Evolutionary conservation across 2,113 vertebrate species (phyloP), one percentile per base, ranked within the genome.

Genomic region (Setophaga kirtlandii): DNA sequence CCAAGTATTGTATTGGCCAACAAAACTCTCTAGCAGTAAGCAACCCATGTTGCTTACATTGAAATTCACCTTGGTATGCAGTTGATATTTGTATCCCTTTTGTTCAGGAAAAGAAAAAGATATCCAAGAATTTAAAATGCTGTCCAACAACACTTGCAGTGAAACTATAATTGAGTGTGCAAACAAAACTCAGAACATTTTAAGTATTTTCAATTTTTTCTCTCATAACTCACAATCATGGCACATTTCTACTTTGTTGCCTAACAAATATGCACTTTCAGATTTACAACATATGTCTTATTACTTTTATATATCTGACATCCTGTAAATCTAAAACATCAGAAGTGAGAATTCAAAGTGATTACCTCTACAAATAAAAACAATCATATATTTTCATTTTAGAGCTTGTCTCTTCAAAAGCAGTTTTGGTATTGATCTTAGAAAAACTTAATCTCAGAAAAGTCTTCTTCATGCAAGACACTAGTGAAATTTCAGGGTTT

Each of bases 21-120:
- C n/a, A 56, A 88, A 96, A 91, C 77, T 62, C 53, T 91, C 53
- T 56, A 93, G 12, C 60, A 86, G 56, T 69, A 89, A 93, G 86
- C 50, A 81, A 62, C 4, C 18, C 14, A 64, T 56, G n/a, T 52
- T 31, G 52, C 52, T 53, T 53, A 8, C 33, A 87, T 7, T 90
- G 49, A 75, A 95, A 87, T 91, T 94, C 75, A 89, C 80, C 71
- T 82, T 76, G 41, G 28, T 12, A 59, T 63, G 19, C 60, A 88
- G 50, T 5, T 77, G 71, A 52, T 83, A 78, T 65, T 81, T 94
- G 65, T 50, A 76, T 76, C 21, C 31, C 15, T 90, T 91, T 88
- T 87, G 20, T 73, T 28, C 27, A 85, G 31, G 62, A 88, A 78
- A 89, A 91, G 33, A 91, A 86, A 83, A 17, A 69, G 10, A 27